phyloP scores from a whole-genome alignment of 2,113 vertebrate species.

The Motacilla tschutschensis region DNA sequence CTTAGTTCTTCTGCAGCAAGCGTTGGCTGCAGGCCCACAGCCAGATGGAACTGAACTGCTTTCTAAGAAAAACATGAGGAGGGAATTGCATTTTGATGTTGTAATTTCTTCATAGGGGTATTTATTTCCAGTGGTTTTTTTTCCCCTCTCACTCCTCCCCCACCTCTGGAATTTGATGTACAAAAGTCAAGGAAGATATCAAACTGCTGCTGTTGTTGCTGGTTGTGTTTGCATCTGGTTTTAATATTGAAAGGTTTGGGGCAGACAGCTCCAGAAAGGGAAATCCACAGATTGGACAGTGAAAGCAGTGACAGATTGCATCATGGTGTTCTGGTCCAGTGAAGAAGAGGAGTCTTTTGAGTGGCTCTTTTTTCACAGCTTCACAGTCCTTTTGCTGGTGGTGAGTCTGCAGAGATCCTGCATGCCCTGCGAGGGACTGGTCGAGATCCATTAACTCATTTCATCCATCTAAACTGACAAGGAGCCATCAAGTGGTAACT shows the following conservation, averaged over 20 bases:
- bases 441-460: background rate
- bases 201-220: slow-evolving; percentile 1
- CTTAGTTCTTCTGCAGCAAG: slow-evolving; percentile 51
- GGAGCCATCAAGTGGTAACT: slow-evolving; percentile 50
- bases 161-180: slow-evolving; percentile 7
- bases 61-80: slow-evolving; percentile 73
- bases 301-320: background rate
- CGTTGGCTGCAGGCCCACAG: slow-evolving; percentile 57
- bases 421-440: fast-evolving
- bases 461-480: background rate
- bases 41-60: slow-evolving; percentile 63
- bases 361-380: background rate
- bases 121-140: slow-evolving; percentile 15
- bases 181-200: slow-evolving; percentile 41
- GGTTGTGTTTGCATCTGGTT: slow-evolving; percentile 8
- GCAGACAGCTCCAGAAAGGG: background rate
- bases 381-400: background rate
- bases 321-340: background rate
- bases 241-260: background rate
- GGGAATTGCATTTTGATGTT: slow-evolving; percentile 59
- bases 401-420: background rate
- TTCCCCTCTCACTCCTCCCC: background rate
- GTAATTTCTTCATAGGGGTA: slow-evolving; percentile 58
- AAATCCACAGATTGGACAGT: background rate
- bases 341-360: background rate